These are phyloP conservation scores for Eulimnadia texana DNA, from an alignment of 1,140 invertebrate species.

Conservation along the genomic window DNA sequence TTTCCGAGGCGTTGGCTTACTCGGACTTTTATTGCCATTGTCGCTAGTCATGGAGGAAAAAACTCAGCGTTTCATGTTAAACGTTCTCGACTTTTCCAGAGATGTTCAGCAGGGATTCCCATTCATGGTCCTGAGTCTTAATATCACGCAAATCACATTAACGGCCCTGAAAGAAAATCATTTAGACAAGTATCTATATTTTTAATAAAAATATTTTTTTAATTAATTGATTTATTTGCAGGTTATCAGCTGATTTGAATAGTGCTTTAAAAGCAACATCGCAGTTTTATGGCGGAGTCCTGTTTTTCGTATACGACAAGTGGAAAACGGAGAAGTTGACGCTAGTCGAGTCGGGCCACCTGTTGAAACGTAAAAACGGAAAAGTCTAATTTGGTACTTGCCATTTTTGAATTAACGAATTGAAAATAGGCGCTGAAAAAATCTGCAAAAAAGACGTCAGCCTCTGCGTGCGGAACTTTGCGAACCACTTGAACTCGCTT, in stretches of 20 bases:
- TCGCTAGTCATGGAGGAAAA: conserved; percentile 30
- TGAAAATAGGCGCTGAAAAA: not conserved
- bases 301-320: conserved; percentile 31
- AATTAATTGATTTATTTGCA: conserved; percentile 21
- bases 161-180: conserved; percentile 35
- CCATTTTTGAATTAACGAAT: not conserved
- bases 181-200: conserved; percentile 33
- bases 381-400: too few species aligned
- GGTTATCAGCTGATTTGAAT: conserved; percentile 33
- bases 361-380: conserved; percentile 40
- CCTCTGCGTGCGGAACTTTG: not conserved
- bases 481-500: not conserved
- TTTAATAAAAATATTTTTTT: not conserved
- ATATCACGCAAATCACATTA: conserved; percentile 38
- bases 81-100: conserved; percentile 36
- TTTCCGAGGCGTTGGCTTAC: conserved; percentile 36
- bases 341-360: conserved; percentile 36
- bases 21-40: conserved; percentile 37
- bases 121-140: conserved; percentile 39
- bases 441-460: not conserved
- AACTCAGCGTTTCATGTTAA: conserved; percentile 29
- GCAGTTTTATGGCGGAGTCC: conserved; percentile 34
- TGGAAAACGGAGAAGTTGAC: conserved; percentile 38
- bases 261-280: conserved; percentile 34
- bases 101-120: conserved; percentile 39